These are phyloP conservation scores for Patiria pectinifera DNA, from an alignment of 53 echinoderm and acorn worm genomes.

Conservation along the genomic window DNA sequence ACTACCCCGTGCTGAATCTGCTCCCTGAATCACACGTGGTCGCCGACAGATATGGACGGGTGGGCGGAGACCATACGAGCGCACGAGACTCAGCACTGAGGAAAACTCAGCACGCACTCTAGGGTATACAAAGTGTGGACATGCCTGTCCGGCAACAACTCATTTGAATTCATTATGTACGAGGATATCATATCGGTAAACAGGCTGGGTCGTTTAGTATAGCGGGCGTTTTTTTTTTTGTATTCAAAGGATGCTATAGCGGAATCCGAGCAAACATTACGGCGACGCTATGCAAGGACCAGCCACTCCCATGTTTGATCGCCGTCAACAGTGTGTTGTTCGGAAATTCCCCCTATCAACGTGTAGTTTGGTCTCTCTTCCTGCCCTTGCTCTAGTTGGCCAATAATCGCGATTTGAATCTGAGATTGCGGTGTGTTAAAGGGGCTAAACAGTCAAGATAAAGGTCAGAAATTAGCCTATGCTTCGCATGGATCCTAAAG, in stretches of 20 bases:
- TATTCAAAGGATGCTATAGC: background rate
- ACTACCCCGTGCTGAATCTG: background rate
- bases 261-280: conserved; percentile 26
- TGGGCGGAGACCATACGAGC: too few relatives aligned
- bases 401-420: conserved; percentile 19
- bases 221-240: background rate
- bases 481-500: too few relatives aligned
- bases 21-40: background rate
- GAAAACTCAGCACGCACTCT: background rate
- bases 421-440: conserved; percentile 13
- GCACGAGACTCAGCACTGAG: too few relatives aligned
- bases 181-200: conserved; percentile 22
- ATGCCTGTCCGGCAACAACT: background rate
- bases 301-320: conserved; percentile 33
- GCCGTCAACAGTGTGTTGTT: background rate
- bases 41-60: too few relatives aligned
- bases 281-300: background rate
- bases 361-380: background rate
- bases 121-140: too few relatives aligned
- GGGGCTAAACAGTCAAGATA: background rate
- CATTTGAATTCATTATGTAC: background rate
- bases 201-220: background rate
- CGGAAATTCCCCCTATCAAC: background rate
- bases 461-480: background rate
- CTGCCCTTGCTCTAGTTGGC: background rate